These are phyloP conservation scores for Anaspis maculata DNA, from an alignment of 2,888 invertebrate genomes.

Conservation along the genomic window DNA sequence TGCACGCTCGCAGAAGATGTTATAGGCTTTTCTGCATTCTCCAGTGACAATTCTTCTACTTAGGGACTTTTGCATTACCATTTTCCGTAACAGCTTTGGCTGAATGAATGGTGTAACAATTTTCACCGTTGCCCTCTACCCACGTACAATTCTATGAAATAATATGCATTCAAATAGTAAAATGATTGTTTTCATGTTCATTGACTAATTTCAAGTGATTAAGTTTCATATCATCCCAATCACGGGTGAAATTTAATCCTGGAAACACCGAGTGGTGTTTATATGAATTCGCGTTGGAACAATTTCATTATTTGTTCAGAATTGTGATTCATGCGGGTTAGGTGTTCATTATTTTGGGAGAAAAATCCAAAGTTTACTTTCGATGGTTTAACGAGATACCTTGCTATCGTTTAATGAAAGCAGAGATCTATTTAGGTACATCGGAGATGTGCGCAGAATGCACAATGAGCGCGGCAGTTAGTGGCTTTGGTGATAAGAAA, in stretches of 20 bases:
- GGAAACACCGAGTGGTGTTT: no score
- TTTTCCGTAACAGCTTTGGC: background rate
- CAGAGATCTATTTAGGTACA: slow-evolving; percentile 17
- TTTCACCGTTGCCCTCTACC: background rate
- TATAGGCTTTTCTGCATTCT: slow-evolving; percentile 6
- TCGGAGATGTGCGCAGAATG: slow-evolving; percentile 15
- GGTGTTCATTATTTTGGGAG: background rate
- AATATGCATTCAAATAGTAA: no score
- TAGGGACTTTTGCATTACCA: background rate
- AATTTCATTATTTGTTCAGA: no score
- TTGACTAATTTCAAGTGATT: no score
- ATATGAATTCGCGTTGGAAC: no score
- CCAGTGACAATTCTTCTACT: background rate
- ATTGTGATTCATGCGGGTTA: no score
- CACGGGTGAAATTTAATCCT: no score
- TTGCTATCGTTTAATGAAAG: slow-evolving; percentile 16
- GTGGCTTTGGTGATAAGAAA: slow-evolving; percentile 17
- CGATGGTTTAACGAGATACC: slow-evolving; percentile 15
- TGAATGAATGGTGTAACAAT: background rate
- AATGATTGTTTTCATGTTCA: no score
- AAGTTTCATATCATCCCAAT: no score
- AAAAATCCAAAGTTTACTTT: slow-evolving; percentile 11
- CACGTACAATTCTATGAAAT: background rate
- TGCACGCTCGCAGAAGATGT: slow-evolving; percentile 8
- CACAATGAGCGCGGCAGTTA: slow-evolving; percentile 15